Evolutionary conservation across 2,888 invertebrate genomes (phyloP).

Genomic region (Watsonalla cultraria): DNA sequence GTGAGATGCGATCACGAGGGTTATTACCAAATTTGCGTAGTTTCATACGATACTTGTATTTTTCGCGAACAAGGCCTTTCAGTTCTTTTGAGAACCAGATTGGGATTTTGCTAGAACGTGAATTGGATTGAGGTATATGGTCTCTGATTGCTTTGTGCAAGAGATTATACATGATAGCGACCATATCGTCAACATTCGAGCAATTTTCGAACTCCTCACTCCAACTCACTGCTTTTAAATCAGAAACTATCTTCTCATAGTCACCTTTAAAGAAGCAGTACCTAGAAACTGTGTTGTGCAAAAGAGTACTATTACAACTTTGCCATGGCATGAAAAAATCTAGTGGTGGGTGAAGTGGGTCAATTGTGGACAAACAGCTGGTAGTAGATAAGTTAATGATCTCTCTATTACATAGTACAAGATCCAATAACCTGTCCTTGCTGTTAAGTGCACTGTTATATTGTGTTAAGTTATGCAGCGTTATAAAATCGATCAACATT

Average conservation of each 20-base stretch:
- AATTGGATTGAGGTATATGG: conserved; percentile 3
- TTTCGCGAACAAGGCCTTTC: conserved; percentile 7
- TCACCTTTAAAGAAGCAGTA: too few relatives aligned
- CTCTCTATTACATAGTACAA: conserved; percentile 1
- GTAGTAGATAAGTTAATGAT: neutral
- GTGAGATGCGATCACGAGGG: conserved; percentile 8
- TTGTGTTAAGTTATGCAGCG: conserved; percentile 5
- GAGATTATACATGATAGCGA: neutral
- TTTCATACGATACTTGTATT: conserved; percentile 7
- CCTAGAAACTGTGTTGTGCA: too few relatives aligned
- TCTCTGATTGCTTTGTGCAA: neutral
- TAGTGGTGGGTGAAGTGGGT: too few relatives aligned
- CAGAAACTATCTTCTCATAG: too few relatives aligned
- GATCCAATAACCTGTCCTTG: conserved; percentile 5
- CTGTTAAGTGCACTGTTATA: conserved; percentile 6
- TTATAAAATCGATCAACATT: conserved; percentile 2
- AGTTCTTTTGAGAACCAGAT: conserved; percentile 9
- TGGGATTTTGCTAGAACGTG: conserved; percentile 7
- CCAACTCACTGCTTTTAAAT: too few relatives aligned
- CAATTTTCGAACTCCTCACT: neutral
- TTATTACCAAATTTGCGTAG: conserved; percentile 13
- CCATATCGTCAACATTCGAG: neutral
- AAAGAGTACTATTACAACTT: too few relatives aligned
- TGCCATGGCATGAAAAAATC: conserved; percentile 5
- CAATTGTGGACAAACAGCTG: neutral